Conservation (phyloP, 2,888 invertebrate species). For the Danaus chrysippus region DNA sequence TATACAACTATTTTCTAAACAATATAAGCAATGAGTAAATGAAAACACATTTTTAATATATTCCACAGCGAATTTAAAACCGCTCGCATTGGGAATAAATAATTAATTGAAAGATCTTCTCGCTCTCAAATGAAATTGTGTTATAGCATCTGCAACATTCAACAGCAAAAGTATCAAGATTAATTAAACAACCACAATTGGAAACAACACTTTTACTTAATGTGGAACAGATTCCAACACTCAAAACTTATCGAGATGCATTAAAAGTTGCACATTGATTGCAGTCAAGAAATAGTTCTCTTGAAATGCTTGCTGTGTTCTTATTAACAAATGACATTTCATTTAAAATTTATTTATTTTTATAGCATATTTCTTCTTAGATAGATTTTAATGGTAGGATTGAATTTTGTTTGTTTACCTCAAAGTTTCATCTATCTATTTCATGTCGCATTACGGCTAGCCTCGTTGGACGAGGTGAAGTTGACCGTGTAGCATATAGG, state of each 20-base stretch:
- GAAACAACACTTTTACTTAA: slow-evolving; percentile 21
- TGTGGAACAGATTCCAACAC: slow-evolving; percentile 20
- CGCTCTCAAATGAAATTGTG: neutral
- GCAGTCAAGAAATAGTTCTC: slow-evolving; percentile 24
- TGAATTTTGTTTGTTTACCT: too few relatives aligned
- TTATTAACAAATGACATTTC: neutral
- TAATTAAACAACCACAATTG: slow-evolving; percentile 21
- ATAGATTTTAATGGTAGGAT: too few relatives aligned
- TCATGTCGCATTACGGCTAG: too few relatives aligned
- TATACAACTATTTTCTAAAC: too few relatives aligned
- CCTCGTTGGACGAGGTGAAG: too few relatives aligned
- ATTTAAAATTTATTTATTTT: too few relatives aligned
- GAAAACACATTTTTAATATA: neutral
- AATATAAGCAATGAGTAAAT: neutral
- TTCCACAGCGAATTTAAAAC: neutral
- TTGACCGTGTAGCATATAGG: too few relatives aligned
- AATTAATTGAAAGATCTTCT: neutral
- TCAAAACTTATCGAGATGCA: slow-evolving; percentile 24
- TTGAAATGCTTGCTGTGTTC: neutral
- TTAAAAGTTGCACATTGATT: slow-evolving; percentile 21
- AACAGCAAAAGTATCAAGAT: slow-evolving; percentile 12
- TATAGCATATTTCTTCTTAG: too few relatives aligned
- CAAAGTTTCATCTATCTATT: too few relatives aligned
- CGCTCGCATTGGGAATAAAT: slow-evolving; percentile 1
- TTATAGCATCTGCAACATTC: neutral